A percentile compares a stretch with the other conserved stretches of the same genome.
Evolutionary conservation across 2,888 invertebrate genomes (phyloP).

Genomic region (Nemoura dubitans): DNA sequence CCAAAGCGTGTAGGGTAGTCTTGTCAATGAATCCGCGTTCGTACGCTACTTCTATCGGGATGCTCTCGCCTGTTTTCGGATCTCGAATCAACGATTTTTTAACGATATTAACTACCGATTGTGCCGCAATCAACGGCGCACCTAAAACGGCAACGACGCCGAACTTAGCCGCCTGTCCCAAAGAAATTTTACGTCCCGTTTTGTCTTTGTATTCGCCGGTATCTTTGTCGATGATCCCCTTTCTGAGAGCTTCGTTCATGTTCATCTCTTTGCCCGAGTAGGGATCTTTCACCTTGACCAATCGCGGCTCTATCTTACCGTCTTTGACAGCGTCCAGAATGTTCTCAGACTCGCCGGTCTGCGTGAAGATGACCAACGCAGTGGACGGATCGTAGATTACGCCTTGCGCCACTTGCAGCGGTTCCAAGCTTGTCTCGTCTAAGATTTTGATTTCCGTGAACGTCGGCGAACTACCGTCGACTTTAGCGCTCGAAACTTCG

Average conservation of each 20-base stretch:
- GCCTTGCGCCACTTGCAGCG: slow-evolving; percentile 76
- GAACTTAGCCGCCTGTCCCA: slow-evolving; percentile 79
- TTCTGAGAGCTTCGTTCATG: slow-evolving; percentile 78
- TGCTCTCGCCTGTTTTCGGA: slow-evolving; percentile 80
- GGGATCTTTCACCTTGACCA: slow-evolving; percentile 77
- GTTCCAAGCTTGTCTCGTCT: slow-evolving; percentile 64
- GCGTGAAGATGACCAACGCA: slow-evolving; percentile 76
- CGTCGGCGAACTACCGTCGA: slow-evolving; percentile 60
- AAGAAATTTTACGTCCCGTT: slow-evolving; percentile 71
- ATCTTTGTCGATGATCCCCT: slow-evolving; percentile 76
- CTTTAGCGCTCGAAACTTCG: slow-evolving; percentile 68
- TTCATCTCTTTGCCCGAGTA: slow-evolving; percentile 71
- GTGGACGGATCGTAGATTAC: slow-evolving; percentile 82
- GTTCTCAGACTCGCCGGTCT: slow-evolving; percentile 74
- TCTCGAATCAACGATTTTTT: slow-evolving; percentile 68
- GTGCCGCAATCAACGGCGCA: slow-evolving; percentile 76
- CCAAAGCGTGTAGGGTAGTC: slow-evolving; percentile 41
- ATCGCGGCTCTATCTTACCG: slow-evolving; percentile 74
- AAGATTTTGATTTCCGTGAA: slow-evolving; percentile 64
- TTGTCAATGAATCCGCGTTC: slow-evolving; percentile 75
- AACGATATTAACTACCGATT: slow-evolving; percentile 74
- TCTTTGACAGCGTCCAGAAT: slow-evolving; percentile 79
- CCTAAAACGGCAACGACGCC: slow-evolving; percentile 81
- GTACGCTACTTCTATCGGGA: slow-evolving; percentile 83
- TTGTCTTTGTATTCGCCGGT: slow-evolving; percentile 75